Evolutionary conservation across 2,113 vertebrate species (phyloP).

Genomic region (Rallus limicola): DNA sequence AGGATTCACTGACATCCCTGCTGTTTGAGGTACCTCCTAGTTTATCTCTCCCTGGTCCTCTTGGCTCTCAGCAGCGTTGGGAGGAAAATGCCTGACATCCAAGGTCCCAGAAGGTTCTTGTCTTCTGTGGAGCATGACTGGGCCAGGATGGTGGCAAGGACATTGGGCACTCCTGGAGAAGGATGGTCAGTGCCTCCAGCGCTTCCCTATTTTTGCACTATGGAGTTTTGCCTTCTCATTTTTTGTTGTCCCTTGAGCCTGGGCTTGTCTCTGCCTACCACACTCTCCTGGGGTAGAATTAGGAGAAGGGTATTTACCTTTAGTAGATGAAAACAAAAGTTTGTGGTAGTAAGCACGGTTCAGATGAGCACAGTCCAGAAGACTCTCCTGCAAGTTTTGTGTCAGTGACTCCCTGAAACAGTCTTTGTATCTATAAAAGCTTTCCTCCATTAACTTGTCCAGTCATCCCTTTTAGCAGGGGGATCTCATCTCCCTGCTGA

Average conservation of each 20-base stretch:
- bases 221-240: background rate
- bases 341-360: background rate
- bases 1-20: background rate
- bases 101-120: background rate
- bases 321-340: background rate
- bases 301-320: background rate
- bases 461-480: background rate
- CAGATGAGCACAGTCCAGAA: background rate
- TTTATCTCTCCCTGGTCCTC: background rate
- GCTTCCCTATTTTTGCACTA: background rate
- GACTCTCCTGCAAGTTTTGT: background rate
- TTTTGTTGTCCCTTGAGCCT: background rate
- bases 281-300: background rate
- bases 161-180: background rate
- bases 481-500: background rate
- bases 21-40: background rate
- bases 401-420: background rate
- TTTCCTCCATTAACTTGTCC: background rate
- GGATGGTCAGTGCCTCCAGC: background rate
- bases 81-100: background rate
- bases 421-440: background rate
- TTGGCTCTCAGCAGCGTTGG: rapidly evolving
- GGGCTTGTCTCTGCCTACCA: background rate
- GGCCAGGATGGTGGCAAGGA: no score
- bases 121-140: background rate